Base-by-base conservation (phyloP, 2,797 vertebrate species). In the Danio jaintianensis region DNA sequence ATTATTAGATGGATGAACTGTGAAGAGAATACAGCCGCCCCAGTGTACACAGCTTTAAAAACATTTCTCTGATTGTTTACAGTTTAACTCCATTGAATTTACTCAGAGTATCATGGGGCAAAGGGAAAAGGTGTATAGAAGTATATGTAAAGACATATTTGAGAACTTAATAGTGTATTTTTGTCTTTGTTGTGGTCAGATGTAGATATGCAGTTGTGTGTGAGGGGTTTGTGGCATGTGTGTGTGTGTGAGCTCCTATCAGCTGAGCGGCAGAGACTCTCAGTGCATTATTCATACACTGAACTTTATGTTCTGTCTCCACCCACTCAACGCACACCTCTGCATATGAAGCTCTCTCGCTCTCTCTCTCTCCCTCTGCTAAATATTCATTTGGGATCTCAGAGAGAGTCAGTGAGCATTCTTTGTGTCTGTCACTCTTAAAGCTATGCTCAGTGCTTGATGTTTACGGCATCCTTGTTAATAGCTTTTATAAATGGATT, bases 301-400 rank as follows among this genome's bases (percentile, higher is more conserved):
- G 68, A 62, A 82, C 82, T 77, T 81, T 78, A 62, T 77, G 47
- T 75, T 80, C 78, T 45, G 73, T 71, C 68, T 80, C 82, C 45
- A 66, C 73, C 82, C 67, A 77, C 82, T 77, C 73, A 58, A 63
- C 56, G 3, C 29, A 45, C 75, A 82, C 75, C 81, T 82, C 80
- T 82, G 55, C 68, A 73, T 63, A 74, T 78, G 56, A 82, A 82
- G 75, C 71, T 20, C 75, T 74, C 55, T 11, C 18, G 53, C 47
- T 64, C n/a, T 64, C 13, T 62, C 58, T 62, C 13, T 56, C 77
- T 47, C 29, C 77, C 75, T 77, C 56, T 80, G 50, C 76, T 83
- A 82, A 79, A 81, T 81, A 78, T 83, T 80, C 78, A 80, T 84
- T 50, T 70, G 63, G 40, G 42, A 53, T 80, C 43, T 68, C 52